Evolutionary conservation across 2,797 vertebrate genomes (phyloP).

Genomic region (Scyliorhinus canicula): DNA sequence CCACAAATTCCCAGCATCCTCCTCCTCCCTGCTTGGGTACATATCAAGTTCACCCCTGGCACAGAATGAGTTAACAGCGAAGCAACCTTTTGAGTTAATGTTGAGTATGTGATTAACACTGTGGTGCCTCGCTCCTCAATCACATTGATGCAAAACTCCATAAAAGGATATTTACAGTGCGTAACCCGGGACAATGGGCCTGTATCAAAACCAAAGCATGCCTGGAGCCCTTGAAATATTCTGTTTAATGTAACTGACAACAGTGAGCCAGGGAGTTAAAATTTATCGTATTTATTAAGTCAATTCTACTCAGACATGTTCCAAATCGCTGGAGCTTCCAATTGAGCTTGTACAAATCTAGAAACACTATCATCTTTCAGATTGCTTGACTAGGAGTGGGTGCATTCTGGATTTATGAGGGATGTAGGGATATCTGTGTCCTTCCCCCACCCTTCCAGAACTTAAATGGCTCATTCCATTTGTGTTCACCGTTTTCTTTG

Average conservation of each 20-base stretch:
- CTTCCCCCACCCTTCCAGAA: background rate
- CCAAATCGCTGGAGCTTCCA: background rate
- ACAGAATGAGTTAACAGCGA: background rate
- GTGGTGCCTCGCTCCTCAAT: too few relatives aligned
- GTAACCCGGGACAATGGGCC: background rate
- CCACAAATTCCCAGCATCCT: background rate
- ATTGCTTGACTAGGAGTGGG: background rate
- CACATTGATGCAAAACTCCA: background rate
- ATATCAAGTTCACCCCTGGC: background rate
- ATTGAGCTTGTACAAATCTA: background rate
- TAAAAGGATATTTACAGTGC: background rate
- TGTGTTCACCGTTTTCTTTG: too few relatives aligned
- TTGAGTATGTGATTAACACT: background rate
- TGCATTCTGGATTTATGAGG: accelerated
- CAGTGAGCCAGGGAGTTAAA: background rate
- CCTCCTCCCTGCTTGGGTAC: too few relatives aligned
- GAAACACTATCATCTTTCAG: background rate
- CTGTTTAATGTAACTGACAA: background rate
- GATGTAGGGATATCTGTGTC: background rate
- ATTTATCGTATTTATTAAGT: background rate
- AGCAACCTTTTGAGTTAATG: too few relatives aligned
- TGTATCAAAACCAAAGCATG: background rate
- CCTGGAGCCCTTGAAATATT: background rate
- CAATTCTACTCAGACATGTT: background rate
- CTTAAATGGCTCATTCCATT: background rate